Percentiles rank a stretch among this genome's conserved stretches.
Evolutionary conservation across 2,113 vertebrate species (phyloP).

Genomic region (Ciconia maguari): DNA sequence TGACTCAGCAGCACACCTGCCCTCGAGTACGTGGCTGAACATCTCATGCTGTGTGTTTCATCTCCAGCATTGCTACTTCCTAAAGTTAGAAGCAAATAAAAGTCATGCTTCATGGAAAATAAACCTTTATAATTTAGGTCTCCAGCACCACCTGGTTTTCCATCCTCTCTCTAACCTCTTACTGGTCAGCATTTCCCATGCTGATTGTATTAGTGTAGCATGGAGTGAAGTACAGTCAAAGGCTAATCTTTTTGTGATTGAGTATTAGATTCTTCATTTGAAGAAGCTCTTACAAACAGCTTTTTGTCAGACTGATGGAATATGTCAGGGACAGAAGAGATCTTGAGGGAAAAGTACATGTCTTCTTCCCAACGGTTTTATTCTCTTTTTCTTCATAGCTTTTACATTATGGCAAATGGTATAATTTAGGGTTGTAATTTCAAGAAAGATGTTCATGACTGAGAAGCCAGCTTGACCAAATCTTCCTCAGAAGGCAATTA

Average conservation of each 20-base stretch:
- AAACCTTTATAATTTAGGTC: conserved; percentile 1
- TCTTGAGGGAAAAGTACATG: neutral
- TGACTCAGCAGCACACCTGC: conserved; percentile 11
- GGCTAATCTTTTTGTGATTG: conserved; percentile 50
- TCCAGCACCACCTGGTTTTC: conserved; percentile 10
- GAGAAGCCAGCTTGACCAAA: neutral
- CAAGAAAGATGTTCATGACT: neutral
- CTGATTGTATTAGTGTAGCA: conserved; percentile 16
- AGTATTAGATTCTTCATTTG: conserved; percentile 43
- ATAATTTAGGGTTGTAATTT: neutral
- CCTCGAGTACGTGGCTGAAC: neutral
- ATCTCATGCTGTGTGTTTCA: neutral
- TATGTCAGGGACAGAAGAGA: neutral
- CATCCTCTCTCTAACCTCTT: neutral
- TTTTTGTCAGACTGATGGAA: conserved; percentile 26
- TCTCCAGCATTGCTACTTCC: neutral
- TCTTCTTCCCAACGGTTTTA: neutral
- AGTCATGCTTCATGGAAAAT: conserved; percentile 6
- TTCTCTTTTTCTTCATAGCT: neutral
- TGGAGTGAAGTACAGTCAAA: conserved; percentile 30
- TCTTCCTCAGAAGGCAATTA: neutral
- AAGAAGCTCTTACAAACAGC: conserved; percentile 32
- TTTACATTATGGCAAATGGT: neutral
- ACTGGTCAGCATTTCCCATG: neutral
- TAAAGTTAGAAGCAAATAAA: conserved; percentile 15